Base-by-base conservation (phyloP, 2,113 vertebrate genomes). In the Nothoprocta perdicaria region DNA sequence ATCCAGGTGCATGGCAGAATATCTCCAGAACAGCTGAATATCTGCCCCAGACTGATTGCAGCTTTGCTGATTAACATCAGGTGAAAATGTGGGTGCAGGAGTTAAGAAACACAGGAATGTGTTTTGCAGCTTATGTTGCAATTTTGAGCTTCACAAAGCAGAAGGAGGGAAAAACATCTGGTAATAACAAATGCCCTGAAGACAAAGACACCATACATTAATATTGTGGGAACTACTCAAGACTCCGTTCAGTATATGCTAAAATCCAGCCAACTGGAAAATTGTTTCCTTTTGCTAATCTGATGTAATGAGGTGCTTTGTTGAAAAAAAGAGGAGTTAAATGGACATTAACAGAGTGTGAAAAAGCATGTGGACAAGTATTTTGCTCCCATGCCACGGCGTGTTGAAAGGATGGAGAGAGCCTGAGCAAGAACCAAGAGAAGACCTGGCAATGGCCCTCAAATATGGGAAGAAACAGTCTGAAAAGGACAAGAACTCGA, bases 111-210 rank as follows among this genome's bases (percentile, higher is more conserved):
- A 86, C 61, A 94, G 80, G 84, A 88, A 85, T 94, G 80, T 92
- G 55, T 94, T 95, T 94, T 93, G 81, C 40, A 94, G 86, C 67
- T 63, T 50, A 87, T 91, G 84, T 95, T 94, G 95, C 55, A 95
- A 95, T 91, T 92, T 86, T 71, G 52, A 95, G 74, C 85, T 91
- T 86, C 83, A 78, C 22, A 7, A 46, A 93, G 50, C 50, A 93
- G 93, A 22, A 87, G 66, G 33, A 95, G n/a, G 16, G 63, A 86
- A 84, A 92, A 95, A 94, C 57, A 93, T 92, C 94, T 96, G 94
- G 69, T 84, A 90, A 72, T 23, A 88, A 66, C 24, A 63, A 94
- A 91, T 80, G 60, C 74, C 90, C 79, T 43, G 35, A 90, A 61
- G 88, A 77, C 46, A 79, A 88, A 95, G 75, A 66, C 84, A 86